These are phyloP conservation scores for Platypus cylindrus DNA, from an alignment of 2,888 invertebrate genomes.

Conservation along the genomic window DNA sequence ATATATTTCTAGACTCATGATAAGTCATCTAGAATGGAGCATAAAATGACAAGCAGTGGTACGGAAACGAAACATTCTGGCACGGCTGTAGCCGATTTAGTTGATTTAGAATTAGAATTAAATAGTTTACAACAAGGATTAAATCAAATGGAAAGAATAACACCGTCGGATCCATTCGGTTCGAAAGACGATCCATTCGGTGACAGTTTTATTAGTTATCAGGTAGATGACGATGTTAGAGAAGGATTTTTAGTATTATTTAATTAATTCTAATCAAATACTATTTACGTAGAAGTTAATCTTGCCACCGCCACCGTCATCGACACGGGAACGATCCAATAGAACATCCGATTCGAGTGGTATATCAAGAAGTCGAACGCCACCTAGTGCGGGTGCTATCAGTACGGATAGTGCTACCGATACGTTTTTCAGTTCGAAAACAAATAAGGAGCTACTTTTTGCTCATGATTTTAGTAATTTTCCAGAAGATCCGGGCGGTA, in stretches of 20 bases:
- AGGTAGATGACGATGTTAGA: slow-evolving; percentile 21
- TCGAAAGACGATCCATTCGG: slow-evolving; percentile 60
- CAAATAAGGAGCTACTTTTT: slow-evolving; percentile 26
- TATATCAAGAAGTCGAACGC: slow-evolving; percentile 33
- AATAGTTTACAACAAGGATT: slow-evolving; percentile 76
- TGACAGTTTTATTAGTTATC: slow-evolving; percentile 51
- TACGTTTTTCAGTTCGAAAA: slow-evolving; percentile 18
- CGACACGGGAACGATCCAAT: slow-evolving; percentile 25
- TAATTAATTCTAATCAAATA: neutral
- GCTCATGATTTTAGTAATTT: slow-evolving; percentile 26
- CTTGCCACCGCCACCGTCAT: slow-evolving; percentile 27
- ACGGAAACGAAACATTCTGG: slow-evolving; percentile 22
- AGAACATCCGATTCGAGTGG: slow-evolving; percentile 29
- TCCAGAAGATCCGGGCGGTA: slow-evolving; percentile 28
- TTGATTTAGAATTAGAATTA: slow-evolving; percentile 78
- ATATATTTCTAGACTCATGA: slow-evolving; percentile 20
- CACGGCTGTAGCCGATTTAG: slow-evolving; percentile 66
- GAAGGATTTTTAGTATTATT: neutral
- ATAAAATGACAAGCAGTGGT: slow-evolving; percentile 18
- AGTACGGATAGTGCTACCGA: slow-evolving; percentile 18
- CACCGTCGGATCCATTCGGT: slow-evolving; percentile 52
- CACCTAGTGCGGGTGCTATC: slow-evolving; percentile 26
- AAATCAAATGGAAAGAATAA: slow-evolving; percentile 77
- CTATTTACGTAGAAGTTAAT: slow-evolving; percentile 26
- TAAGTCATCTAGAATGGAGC: slow-evolving; percentile 21